Evolutionary conservation across 92 coral and sea anemone species (phyloP).

Genomic region (Phenganax subtilis): DNA sequence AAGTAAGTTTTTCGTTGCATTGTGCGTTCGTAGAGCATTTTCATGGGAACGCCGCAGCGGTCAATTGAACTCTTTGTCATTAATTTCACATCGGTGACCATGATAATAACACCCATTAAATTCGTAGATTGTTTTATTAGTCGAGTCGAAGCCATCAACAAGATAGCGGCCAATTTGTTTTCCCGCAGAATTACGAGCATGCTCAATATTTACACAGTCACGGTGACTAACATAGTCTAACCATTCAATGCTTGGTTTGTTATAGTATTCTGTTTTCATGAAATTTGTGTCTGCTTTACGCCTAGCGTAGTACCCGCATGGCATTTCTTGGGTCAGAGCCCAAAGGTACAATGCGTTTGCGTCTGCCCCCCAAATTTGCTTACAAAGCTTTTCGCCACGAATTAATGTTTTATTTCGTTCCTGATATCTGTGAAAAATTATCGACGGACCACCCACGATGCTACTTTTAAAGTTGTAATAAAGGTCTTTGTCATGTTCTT

Average conservation of each 20-base stretch:
- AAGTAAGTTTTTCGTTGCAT: too few relatives aligned
- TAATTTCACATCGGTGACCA: too few relatives aligned
- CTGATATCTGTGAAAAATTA: conserved; percentile 36
- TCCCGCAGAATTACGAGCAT: not conserved
- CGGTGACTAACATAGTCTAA: not conserved
- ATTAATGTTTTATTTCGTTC: conserved; percentile 19
- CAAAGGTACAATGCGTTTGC: not conserved
- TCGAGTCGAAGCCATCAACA: not conserved
- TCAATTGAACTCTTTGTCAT: too few relatives aligned
- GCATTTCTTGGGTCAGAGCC: not conserved
- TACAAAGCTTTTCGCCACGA: not conserved
- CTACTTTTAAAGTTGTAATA: conserved; percentile 27
- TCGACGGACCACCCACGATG: conserved; percentile 29
- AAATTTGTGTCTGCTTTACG: not conserved
- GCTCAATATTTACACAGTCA: not conserved
- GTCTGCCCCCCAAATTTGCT: not conserved
- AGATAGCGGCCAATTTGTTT: not conserved
- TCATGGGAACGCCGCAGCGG: too few relatives aligned
- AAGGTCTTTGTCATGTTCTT: not conserved
- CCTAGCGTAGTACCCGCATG: not conserved
- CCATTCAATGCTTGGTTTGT: not conserved
- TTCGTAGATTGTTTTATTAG: not conserved
- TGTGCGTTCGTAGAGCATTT: too few relatives aligned
- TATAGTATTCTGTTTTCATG: not conserved
- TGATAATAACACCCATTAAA: not conserved